Evolutionary conservation across 2,888 invertebrate species (phyloP), one percentile per base, ranked within the genome.

Genomic region (Podabrus alpinus): DNA sequence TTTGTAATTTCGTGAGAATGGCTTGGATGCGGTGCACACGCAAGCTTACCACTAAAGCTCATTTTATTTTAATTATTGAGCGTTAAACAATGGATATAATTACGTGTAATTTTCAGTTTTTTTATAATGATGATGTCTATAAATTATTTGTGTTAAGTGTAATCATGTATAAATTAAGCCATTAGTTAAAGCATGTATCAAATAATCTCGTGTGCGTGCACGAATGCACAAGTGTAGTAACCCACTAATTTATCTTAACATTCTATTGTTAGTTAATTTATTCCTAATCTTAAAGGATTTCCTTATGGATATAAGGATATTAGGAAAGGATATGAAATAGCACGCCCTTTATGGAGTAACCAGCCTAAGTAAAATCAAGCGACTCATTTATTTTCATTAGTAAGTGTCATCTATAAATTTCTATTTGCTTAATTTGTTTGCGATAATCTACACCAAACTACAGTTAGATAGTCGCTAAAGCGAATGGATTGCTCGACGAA

Each of bases 271-370:
- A 66, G 67, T 60, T 71, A 71, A 71, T 71, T 71, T 71, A 71
- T 71, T 71, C 45, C 66, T 71, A 71, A 71, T 71, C 71, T 71
- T 71, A 71, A 59, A 71, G 71, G 71, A 71, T 66, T 66, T 71
- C 67, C 71, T 67, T 17, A 16, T 71, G 66, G 71, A 71, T 71
- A 71, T 66, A 71, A 71, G 71, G 71, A 71, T 71, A 71, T 71
- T 71, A 71, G 66, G 71, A 71, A 71, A 71, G 71, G 71, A 71
- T 71, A 71, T 71, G 71, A 71, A 71, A 71, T 71, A 66, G 60
- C 71, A 71, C 67, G 60, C 71, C 60, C 67, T 59, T 17, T 64
- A 66, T 67, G 25, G 29, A 67, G 66, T 59, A 67, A 25, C 66
- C 60, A 67, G 61, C 67, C 66, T 71, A 67, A 67, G 21, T 19